Evolutionary conservation across 1,140 invertebrate genomes (phyloP).

Genomic region (Zaprionus taronus): DNA sequence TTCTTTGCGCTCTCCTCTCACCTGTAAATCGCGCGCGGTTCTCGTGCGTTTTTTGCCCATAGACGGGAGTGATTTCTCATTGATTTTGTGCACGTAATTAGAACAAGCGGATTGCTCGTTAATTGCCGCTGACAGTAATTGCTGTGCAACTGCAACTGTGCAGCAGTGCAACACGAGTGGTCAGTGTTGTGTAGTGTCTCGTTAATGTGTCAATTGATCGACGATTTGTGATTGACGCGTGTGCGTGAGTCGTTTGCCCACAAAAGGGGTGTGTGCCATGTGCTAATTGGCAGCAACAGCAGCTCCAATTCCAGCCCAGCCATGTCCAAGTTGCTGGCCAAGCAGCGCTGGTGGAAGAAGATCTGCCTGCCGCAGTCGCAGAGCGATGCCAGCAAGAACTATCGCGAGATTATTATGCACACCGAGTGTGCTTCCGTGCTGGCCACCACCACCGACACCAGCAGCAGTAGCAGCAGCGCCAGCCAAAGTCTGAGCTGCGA

Average conservation of each 20-base stretch:
- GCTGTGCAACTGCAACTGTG: slow-evolving; percentile 28
- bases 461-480: slow-evolving; percentile 41
- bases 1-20: slow-evolving; percentile 9
- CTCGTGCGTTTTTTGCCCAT: slow-evolving; percentile 25
- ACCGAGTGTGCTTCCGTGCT: slow-evolving; percentile 62
- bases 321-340: slow-evolving; percentile 55
- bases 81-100: slow-evolving; percentile 77
- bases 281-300: slow-evolving; percentile 42
- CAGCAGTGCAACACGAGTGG: slow-evolving; percentile 9
- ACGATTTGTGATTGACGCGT: slow-evolving; percentile 53
- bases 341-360: slow-evolving; percentile 80
- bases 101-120: slow-evolving; percentile 80
- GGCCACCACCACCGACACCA: slow-evolving; percentile 57
- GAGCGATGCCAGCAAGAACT: slow-evolving; percentile 56
- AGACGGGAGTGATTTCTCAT: slow-evolving; percentile 33
- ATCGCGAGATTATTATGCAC: slow-evolving; percentile 62
- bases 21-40: background rate
- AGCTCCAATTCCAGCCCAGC: slow-evolving; percentile 26
- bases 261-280: slow-evolving; percentile 28
- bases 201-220: slow-evolving; percentile 78
- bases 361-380: slow-evolving; percentile 67
- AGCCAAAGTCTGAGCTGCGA: slow-evolving; percentile 51
- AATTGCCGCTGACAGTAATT: slow-evolving; percentile 74
- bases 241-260: slow-evolving; percentile 22
- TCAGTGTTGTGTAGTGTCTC: slow-evolving; percentile 4